Percentiles rank a stretch among this genome's conserved stretches.
These are phyloP conservation scores for Carollia perspicillata DNA, from an alignment of 2,113 vertebrate species.

Conservation along the genomic window DNA sequence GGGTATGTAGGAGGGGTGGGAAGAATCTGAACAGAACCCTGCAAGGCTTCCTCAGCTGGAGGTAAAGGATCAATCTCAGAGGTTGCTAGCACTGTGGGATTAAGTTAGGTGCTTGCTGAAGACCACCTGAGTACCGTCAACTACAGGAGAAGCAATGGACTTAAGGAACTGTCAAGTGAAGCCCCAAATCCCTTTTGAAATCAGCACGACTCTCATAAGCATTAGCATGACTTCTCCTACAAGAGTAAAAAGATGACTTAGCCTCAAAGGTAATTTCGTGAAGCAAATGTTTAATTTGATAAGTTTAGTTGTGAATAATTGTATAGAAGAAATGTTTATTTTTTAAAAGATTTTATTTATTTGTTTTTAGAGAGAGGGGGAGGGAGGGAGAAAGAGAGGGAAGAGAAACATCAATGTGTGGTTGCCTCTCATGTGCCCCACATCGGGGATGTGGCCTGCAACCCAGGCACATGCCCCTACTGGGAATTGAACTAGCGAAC, in stretches of 20 bases:
- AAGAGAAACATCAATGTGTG: too few relatives aligned
- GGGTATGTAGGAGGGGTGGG: not conserved
- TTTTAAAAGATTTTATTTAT: too few relatives aligned
- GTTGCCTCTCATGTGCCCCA: too few relatives aligned
- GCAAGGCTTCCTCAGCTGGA: not conserved
- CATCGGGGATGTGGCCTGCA: too few relatives aligned
- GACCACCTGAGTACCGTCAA: not conserved
- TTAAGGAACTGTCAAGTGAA: not conserved
- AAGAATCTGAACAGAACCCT: not conserved
- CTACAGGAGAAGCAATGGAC: not conserved
- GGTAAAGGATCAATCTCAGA: not conserved
- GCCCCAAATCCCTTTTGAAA: not conserved
- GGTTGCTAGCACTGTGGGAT: not conserved
- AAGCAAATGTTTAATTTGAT: not conserved
- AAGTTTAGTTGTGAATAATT: not conserved
- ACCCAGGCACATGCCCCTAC: too few relatives aligned
- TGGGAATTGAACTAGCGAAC: too few relatives aligned
- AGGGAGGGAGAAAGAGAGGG: too few relatives aligned
- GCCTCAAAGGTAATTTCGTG: slow-evolving; percentile 10
- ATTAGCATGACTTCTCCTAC: not conserved
- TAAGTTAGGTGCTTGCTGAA: not conserved
- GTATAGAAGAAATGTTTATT: not conserved
- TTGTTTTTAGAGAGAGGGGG: too few relatives aligned
- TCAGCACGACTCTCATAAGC: not conserved
- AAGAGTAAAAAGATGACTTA: not conserved